Base-by-base conservation (phyloP, 2,888 invertebrate species). In the Hemaris fuciformis region DNA sequence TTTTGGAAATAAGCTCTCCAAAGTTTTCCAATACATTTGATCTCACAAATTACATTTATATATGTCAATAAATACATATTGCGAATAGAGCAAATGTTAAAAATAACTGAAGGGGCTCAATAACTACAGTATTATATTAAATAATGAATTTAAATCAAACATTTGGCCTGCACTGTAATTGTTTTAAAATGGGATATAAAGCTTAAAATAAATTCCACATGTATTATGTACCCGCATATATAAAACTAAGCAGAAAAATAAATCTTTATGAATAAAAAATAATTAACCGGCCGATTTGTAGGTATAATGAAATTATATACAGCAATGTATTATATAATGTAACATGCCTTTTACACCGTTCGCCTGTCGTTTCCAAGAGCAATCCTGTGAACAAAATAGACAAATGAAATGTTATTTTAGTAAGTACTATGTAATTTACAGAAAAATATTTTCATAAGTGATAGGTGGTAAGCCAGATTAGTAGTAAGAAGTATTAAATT, bases 291-390 rank as follows among this genome's bases (percentile, higher is more conserved):
- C 23, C 18, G 31, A 53, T 7, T 4, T 18, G 18, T 25, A 68
- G 66, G 68, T 66, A 64, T 64, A 66, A 60, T 69, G 73, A 80
- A 81, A 80, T 80, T 80, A 84, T 84, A 82, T 83, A 84, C 80
- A 84, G 77, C 75, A 75, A 75, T 75, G 75, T 72, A 74, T 70
- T 77, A 75, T 73, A 80, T 31, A 53, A 53, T 77, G 81, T 84
- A 83, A 83, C 80, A 77, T 73, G 80, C 79, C 80, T 74, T 79
- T 74, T 70, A 70, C 69, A 57, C 68, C 64, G 13, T 15, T 38
- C 48, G 10, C 25, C 13, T 23, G 23, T 25, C 7, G 5, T 62
- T 69, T 66, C 65, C 60, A 59, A 65, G 61, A 63, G 67, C 72
- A 72, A 73, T 73, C 76, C 87, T 86, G 81, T 7, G 76, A 81